Evolutionary conservation across 2,113 vertebrate species (phyloP).

Genomic region (Python bivittatus): DNA sequence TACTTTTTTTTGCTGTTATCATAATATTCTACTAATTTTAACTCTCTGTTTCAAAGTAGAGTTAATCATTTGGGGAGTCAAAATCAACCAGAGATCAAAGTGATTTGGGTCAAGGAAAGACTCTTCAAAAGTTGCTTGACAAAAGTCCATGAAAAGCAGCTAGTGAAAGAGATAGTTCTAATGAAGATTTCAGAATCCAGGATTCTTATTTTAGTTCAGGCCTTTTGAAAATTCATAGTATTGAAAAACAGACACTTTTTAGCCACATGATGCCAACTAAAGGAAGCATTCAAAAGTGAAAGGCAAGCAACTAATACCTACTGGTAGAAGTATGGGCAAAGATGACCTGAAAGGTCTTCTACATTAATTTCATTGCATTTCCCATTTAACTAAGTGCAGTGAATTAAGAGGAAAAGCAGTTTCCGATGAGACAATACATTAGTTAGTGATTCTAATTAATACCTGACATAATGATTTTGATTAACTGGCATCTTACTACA

Average conservation of each 20-base stretch:
- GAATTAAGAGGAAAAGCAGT: constrained; percentile 43
- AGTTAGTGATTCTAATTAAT: constrained; percentile 57
- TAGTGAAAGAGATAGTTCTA: neutral
- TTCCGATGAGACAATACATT: constrained; percentile 45
- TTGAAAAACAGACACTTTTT: neutral
- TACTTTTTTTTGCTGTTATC: neutral
- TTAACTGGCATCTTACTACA: constrained; percentile 55
- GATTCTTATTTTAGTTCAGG: neutral
- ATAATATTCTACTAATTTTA: neutral
- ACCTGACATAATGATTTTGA: constrained; percentile 49
- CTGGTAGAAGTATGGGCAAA: constrained; percentile 15
- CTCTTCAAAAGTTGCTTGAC: neutral
- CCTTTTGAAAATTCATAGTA: neutral
- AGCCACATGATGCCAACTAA: neutral
- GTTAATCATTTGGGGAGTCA: neutral
- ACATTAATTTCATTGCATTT: constrained; percentile 13
- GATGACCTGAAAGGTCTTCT: constrained; percentile 26
- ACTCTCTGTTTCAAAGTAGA: neutral
- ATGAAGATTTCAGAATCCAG: neutral
- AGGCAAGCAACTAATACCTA: neutral
- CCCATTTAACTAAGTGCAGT: constrained; percentile 35
- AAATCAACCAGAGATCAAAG: neutral
- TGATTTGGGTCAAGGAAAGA: neutral
- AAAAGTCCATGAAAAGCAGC: neutral
- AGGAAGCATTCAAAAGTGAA: neutral